Evolutionary conservation across 2,113 vertebrate genomes (phyloP).

Genomic region (Myiopsitta monachus): DNA sequence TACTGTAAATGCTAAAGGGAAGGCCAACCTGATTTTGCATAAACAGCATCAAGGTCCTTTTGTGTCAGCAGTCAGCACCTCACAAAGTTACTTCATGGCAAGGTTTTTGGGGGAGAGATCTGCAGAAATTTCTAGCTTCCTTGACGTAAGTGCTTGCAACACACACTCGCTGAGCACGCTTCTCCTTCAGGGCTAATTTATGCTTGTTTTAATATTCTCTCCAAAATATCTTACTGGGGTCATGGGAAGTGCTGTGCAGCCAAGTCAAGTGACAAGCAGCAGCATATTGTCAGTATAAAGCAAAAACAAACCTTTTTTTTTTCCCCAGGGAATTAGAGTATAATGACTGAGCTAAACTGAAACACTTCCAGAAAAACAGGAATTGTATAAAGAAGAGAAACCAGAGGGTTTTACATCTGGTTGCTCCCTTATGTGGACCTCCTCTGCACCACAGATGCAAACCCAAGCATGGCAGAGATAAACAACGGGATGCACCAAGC

Average conservation of each 20-base stretch:
- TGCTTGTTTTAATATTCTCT: constrained; percentile 35
- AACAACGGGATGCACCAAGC: background rate
- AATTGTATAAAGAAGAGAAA: background rate
- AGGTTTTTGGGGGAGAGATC: background rate
- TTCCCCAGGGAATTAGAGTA: background rate
- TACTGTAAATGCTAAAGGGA: background rate
- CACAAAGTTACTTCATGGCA: background rate
- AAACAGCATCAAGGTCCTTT: background rate
- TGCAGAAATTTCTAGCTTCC: background rate
- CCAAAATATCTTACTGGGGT: constrained; percentile 51
- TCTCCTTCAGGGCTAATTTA: constrained; percentile 31
- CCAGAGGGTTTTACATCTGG: background rate
- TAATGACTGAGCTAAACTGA: background rate
- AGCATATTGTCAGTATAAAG: constrained; percentile 33
- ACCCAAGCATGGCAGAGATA: background rate
- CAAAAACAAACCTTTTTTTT: background rate
- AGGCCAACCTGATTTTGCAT: background rate
- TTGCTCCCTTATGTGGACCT: background rate
- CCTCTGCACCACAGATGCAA: background rate
- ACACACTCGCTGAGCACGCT: background rate
- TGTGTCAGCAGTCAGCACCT: background rate
- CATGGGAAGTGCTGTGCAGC: constrained; percentile 57
- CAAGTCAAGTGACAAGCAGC: constrained; percentile 48
- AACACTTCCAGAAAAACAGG: background rate
- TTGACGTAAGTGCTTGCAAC: constrained; percentile 58